phyloP scores from a whole-genome alignment of 2,888 invertebrate species.

The Eupithecia vulgata region DNA sequence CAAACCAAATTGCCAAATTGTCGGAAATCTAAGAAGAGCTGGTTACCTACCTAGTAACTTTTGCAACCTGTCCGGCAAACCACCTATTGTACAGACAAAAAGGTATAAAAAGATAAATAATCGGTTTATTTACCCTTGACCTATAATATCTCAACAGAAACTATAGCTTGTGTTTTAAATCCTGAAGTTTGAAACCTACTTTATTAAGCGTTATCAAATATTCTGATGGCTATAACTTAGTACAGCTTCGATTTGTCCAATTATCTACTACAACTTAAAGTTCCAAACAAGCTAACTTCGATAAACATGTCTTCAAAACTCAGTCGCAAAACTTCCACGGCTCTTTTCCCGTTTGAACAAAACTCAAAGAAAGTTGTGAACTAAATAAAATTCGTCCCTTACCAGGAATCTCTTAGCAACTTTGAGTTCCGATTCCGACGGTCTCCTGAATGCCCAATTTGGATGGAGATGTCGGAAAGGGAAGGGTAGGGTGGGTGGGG shows the following conservation, averaged over 20 bases:
- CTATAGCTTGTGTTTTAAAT: neutral
- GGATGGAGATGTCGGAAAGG: neutral
- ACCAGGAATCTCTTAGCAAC: constrained; percentile 27
- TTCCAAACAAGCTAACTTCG: constrained; percentile 17
- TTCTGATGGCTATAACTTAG: neutral
- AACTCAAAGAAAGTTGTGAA: constrained; percentile 20
- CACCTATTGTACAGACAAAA: too few species aligned
- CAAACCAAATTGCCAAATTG: too few species aligned
- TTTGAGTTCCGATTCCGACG: constrained; percentile 20
- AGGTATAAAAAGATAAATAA: too few species aligned
- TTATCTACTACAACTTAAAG: neutral
- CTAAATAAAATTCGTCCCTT: constrained; percentile 38
- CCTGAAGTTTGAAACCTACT: neutral
- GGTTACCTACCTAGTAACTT: too few species aligned
- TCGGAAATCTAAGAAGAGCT: too few species aligned
- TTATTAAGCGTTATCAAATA: neutral
- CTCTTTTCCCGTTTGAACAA: constrained; percentile 7
- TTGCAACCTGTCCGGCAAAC: too few species aligned
- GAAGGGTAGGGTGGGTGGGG: constrained; percentile 1
- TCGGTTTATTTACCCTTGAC: too few species aligned
- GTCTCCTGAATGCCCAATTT: neutral
- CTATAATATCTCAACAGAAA: neutral
- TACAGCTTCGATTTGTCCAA: neutral
- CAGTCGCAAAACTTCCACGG: neutral
- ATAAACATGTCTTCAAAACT: constrained; percentile 15